phyloP scores from a whole-genome alignment of 2,113 vertebrate genomes.

The Ammospiza caudacuta region DNA sequence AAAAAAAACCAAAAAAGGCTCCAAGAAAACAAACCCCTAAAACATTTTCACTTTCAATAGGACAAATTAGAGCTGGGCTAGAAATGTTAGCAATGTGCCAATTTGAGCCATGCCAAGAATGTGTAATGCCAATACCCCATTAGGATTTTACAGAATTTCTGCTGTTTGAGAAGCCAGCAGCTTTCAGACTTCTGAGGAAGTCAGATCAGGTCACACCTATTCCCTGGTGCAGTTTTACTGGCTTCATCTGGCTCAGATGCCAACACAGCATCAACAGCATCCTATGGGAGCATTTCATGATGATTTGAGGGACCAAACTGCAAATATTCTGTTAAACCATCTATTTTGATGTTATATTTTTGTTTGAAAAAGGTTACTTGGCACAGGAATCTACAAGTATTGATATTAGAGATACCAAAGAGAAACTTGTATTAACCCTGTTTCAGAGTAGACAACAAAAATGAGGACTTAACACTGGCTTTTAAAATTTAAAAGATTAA shows the following conservation, averaged over 20 bases:
- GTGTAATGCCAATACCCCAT: accelerated
- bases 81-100: not conserved
- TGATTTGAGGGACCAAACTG: not conserved
- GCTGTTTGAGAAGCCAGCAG: not conserved
- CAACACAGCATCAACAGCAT: not conserved
- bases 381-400: not conserved
- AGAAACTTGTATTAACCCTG: not conserved
- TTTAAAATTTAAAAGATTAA: not conserved
- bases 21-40: not conserved
- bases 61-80: not conserved
- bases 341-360: not conserved
- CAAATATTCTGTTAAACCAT: not conserved
- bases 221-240: not conserved
- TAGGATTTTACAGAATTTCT: not conserved
- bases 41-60: not conserved
- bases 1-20: not conserved
- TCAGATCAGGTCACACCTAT: not conserved
- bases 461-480: not conserved
- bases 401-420: not conserved
- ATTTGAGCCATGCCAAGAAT: not conserved
- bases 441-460: not conserved
- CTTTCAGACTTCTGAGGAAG: not conserved
- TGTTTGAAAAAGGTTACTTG: not conserved
- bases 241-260: not conserved
- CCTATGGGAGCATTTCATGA: not conserved